Percentiles rank a stretch among this genome's conserved stretches.
phyloP scores from a whole-genome alignment of 2,113 vertebrate species.

The Pteronura brasiliensis region DNA sequence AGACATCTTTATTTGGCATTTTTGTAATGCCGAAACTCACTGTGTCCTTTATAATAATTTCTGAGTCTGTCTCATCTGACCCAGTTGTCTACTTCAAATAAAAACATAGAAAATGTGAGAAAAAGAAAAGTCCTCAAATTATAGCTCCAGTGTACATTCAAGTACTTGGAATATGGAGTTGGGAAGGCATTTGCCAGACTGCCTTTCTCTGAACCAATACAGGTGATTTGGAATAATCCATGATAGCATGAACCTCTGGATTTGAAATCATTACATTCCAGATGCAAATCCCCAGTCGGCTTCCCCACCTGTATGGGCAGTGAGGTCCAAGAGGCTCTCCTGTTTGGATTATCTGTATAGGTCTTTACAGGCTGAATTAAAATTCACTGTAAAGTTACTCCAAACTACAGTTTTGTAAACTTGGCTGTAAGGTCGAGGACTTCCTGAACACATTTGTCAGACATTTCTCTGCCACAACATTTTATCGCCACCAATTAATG shows the following conservation, averaged over 20 bases:
- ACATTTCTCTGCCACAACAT: not conserved
- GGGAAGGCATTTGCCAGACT: not conserved
- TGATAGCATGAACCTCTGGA: not conserved
- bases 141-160: not conserved
- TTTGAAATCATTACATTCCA: not conserved
- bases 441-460: not conserved
- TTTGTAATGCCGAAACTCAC: not conserved
- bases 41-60: slow-evolving; percentile 11
- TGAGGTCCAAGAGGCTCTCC: not conserved
- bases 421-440: not conserved
- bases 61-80: not conserved
- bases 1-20: not conserved
- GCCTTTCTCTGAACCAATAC: not conserved
- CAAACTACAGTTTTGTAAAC: not conserved
- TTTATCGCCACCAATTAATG: not conserved
- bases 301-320: not conserved
- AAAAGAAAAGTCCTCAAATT: not conserved
- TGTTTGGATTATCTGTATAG: not conserved
- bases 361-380: not conserved
- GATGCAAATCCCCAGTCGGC: not conserved
- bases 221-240: not conserved
- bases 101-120: not conserved
- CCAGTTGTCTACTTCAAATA: slow-evolving; percentile 13
- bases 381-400: not conserved
- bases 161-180: not conserved